Evolutionary conservation across 2,113 vertebrate genomes (phyloP), one percentile per base, ranked within the genome.

Genomic region (Oryzias curvinotus): DNA sequence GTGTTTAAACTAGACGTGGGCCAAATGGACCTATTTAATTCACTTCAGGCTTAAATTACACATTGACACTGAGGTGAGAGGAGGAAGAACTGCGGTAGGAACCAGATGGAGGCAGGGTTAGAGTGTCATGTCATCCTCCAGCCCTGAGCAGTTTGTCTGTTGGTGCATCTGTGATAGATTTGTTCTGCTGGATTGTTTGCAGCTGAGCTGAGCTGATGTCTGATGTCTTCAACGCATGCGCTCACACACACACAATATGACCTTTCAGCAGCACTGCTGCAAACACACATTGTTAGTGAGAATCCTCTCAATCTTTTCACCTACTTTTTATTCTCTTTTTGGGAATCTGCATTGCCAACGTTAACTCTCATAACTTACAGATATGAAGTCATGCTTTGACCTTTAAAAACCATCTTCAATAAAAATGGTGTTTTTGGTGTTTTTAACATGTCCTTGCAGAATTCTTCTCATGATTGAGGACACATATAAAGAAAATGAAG

Each of bases 311-410:
- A 70, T 64, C 68, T 82, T 83, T 86, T 78, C 75, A 62, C 68
- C 83, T 81, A 86, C 87, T 85, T 89, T 86, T 88, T 85, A 64
- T 74, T 78, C 82, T 66, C 73, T 62, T 43, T 70, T 73, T 69
- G 78, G 76, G 75, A 77, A 85, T 81, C 76, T 61, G 68, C 58
- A 16, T 53, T 80, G 81, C 82, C 81, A 62, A 73, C 74, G 71
- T 85, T 79, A 23, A 23, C 21, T 87, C 81, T 75, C 79, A 88
- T 88, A 30, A 87, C 63, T 79, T 50, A 30, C 60, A 82, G 73
- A 72, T 77, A 73, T 73, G 76, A 75, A 64, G 64, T 36, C 71
- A 77, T 68, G 53, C 57, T n/a, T 19, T 63, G 57, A 81, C 56
- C 69, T 45, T 42, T 57, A 25, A 72, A 69, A 54, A 48, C 56